Conservation (phyloP, 2,797 vertebrate species). For the Scyliorhinus canicula region DNA sequence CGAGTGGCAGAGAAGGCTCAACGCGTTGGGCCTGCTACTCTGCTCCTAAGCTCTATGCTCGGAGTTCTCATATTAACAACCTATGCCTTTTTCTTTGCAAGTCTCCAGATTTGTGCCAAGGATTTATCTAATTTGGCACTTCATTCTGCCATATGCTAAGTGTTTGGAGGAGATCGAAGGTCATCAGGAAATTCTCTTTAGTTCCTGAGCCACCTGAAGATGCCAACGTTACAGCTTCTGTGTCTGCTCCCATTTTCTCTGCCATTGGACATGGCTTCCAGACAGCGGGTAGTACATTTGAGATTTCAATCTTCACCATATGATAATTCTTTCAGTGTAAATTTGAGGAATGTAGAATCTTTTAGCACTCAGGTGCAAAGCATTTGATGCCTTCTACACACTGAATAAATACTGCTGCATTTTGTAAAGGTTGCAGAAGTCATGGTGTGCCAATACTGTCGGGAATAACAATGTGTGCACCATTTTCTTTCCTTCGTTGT, state of each 20-base stretch:
- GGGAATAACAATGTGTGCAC: not conserved
- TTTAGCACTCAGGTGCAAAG: constrained; percentile 18
- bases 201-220: constrained; percentile 11
- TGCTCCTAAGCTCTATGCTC: no score
- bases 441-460: not conserved
- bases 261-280: not conserved
- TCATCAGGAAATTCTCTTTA: not conserved
- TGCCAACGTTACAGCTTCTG: not conserved
- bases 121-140: not conserved
- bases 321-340: constrained; percentile 24
- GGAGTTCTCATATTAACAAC: not conserved
- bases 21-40: no score
- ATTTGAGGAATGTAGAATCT: constrained; percentile 19
- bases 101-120: not conserved
- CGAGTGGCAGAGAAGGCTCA: no score
- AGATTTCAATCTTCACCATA: not conserved
- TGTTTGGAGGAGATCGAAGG: not conserved
- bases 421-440: constrained; percentile 15
- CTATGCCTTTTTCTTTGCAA: not conserved
- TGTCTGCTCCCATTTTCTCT: not conserved
- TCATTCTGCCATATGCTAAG: constrained; percentile 4
- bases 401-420: constrained; percentile 22
- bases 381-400: constrained; percentile 33
- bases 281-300: constrained; percentile 8
- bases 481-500: not conserved